Evolutionary conservation across 2,113 vertebrate genomes (phyloP).

Genomic region (Aptenodytes forsteri): DNA sequence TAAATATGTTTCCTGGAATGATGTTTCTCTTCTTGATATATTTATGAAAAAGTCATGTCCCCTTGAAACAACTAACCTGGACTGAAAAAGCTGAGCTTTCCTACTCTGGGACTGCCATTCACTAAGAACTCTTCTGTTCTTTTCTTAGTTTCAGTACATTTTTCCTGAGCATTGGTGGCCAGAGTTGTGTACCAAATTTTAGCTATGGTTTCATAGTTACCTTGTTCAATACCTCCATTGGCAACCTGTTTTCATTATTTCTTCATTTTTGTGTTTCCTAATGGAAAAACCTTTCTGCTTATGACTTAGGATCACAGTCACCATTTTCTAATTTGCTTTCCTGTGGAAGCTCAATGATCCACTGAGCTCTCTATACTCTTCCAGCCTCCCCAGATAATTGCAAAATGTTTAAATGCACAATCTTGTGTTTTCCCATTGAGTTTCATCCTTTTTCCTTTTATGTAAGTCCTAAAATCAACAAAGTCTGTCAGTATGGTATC

Average conservation of each 20-base stretch:
- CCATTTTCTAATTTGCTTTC: neutral
- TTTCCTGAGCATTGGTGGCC: neutral
- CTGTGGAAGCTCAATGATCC: neutral
- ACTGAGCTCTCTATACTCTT: neutral
- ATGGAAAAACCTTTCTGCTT: neutral
- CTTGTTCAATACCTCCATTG: neutral
- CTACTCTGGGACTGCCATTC: neutral
- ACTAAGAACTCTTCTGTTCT: neutral
- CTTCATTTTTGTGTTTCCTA: neutral
- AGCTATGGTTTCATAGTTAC: neutral
- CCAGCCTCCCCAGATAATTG: neutral
- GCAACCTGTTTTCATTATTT: neutral
- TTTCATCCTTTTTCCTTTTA: neutral
- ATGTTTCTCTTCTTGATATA: neutral
- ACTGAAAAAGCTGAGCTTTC: neutral
- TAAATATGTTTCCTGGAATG: neutral
- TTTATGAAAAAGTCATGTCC: neutral
- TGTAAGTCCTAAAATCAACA: neutral
- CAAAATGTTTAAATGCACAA: neutral
- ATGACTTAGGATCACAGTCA: neutral
- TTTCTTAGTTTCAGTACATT: neutral
- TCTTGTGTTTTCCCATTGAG: neutral
- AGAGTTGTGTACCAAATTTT: neutral
- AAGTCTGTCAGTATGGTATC: neutral
- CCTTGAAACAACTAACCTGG: neutral